Evolutionary conservation across 1,140 invertebrate species (phyloP).

Genomic region (Melanaphis sacchari): DNA sequence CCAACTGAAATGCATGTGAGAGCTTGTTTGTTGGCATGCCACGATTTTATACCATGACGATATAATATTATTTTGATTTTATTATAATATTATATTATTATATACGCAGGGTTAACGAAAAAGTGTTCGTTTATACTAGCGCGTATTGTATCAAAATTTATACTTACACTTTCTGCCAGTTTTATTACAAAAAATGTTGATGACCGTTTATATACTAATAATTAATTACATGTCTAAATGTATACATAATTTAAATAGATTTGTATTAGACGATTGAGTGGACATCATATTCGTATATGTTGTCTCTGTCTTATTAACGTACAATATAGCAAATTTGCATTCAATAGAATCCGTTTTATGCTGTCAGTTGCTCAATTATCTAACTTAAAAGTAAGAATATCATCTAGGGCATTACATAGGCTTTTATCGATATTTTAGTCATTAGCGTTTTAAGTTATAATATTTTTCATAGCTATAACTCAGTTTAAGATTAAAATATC

Average conservation of each 20-base stretch:
- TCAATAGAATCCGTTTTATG: too few relatives aligned
- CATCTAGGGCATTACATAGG: too few relatives aligned
- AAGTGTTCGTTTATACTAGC: not conserved
- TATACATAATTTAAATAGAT: not conserved
- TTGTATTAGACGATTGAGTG: not conserved
- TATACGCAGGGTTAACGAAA: not conserved
- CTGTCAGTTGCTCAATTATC: too few relatives aligned
- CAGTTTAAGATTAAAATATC: too few relatives aligned
- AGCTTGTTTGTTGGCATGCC: conserved; percentile 28
- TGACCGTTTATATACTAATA: not conserved
- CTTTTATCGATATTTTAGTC: too few relatives aligned
- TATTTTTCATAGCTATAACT: too few relatives aligned
- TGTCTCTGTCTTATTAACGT: too few relatives aligned
- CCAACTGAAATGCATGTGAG: not conserved
- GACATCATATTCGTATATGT: too few relatives aligned
- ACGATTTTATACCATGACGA: not conserved
- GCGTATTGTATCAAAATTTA: not conserved
- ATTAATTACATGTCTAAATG: not conserved
- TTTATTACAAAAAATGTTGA: not conserved
- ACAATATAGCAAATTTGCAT: too few relatives aligned
- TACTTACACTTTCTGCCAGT: not conserved
- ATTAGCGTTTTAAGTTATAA: too few relatives aligned
- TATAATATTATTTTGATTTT: not conserved
- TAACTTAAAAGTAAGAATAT: too few relatives aligned
- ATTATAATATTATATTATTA: not conserved